Percentiles rank a stretch among this genome's conserved stretches.
Conservation (phyloP, 2,113 vertebrate species). For the Sylvicapra grimmia region DNA sequence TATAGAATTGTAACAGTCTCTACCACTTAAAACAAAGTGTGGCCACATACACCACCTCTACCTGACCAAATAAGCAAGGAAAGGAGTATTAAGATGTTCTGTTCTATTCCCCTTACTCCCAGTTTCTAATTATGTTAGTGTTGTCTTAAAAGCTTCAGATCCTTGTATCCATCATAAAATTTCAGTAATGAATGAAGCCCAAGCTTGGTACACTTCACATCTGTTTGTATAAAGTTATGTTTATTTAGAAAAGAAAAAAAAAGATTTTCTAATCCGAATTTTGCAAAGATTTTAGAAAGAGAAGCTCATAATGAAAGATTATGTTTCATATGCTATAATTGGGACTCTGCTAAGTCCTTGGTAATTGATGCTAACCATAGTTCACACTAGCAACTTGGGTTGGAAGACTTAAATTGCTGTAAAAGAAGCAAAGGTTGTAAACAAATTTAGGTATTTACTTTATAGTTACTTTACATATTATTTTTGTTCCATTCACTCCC, state of each 20-base stretch:
- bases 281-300: conserved; percentile 1
- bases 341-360: background rate
- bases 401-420: background rate
- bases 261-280: background rate
- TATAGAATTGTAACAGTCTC: background rate
- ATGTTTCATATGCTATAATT: background rate
- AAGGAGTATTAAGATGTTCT: background rate
- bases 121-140: conserved; percentile 1
- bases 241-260: background rate
- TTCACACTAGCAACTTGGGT: background rate
- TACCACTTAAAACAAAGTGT: background rate
- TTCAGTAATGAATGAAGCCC: background rate
- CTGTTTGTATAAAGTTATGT: background rate
- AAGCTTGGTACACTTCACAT: background rate
- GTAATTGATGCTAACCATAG: background rate
- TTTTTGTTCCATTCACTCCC: background rate
- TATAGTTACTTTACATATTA: background rate
- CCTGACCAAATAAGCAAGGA: background rate
- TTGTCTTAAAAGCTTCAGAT: background rate
- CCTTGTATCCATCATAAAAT: background rate
- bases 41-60: background rate
- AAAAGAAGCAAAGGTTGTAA: background rate
- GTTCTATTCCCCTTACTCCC: background rate
- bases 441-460: background rate
- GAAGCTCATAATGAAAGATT: background rate